Evolutionary conservation across 1,140 invertebrate genomes (phyloP), one percentile per base, ranked within the genome.

Genomic region (Leptopilina clavipes): DNA sequence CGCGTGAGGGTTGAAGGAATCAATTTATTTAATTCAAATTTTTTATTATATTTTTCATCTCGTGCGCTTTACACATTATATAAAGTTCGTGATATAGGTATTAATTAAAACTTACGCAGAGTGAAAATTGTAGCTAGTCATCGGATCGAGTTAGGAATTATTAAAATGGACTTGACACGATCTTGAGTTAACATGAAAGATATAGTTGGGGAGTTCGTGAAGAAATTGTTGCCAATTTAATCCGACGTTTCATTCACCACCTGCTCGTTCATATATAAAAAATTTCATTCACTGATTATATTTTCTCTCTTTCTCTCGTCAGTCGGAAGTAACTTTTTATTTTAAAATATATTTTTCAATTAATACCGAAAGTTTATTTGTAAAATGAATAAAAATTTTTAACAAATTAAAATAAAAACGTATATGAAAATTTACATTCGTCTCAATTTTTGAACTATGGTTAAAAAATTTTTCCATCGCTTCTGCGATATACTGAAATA

Each of bases 171-270:
- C 83, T 81, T 65, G 59, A 78, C 40, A 19, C 37, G 40, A 19
- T 12, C 5, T 22, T 44, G 54, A 59, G 65, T 76, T 19, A 22
- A n/a, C 10, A 31, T 70, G 25, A 43, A 17, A 37, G 52, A 43
- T 74, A 22, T 14, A 40, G 44, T n/a, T 37, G 37, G 52, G 70
- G 70, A 52, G 75, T 44, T 74, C 77, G 79, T 56, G 76, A 76
- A 82, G 81, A 84, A 86, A 87, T 86, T 82, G 85, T 79, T 76
- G 84, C 84, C 82, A 87, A 87, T 87, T 86, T 86, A 80, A 86
- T 87, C 83, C 78, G 78, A 76, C 76, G 81, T 81, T 78, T 86
- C 85, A 83, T 82, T 82, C 78, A 83, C 79, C 85, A 87, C 85
- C 86, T 86, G 85, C 84, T 74, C 37, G 7, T 6, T 40, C 5